These are phyloP conservation scores for Choristoneura rosaceana DNA, from an alignment of 2,888 invertebrate species.

Conservation along the genomic window DNA sequence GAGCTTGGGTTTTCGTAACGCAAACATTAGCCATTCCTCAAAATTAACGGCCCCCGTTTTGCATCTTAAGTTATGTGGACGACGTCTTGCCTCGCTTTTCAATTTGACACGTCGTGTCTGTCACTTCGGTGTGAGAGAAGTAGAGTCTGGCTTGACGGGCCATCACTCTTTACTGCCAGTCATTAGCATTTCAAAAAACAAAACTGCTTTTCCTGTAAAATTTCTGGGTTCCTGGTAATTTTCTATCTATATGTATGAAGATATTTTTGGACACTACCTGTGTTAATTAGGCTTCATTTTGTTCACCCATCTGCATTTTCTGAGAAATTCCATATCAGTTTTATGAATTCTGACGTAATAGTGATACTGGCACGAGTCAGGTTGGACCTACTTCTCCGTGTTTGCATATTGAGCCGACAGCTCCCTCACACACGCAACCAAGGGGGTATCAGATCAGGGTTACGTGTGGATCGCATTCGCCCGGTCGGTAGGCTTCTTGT, in stretches of 20 bases:
- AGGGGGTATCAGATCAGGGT: neutral
- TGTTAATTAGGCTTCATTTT: too few relatives aligned
- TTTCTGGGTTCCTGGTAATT: too few relatives aligned
- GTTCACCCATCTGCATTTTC: too few relatives aligned
- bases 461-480: neutral
- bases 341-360: neutral
- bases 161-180: neutral
- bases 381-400: neutral
- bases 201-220: too few relatives aligned
- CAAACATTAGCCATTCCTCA: neutral
- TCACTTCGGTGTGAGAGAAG: neutral
- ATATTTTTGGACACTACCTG: too few relatives aligned
- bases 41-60: neutral
- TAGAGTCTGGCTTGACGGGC: neutral
- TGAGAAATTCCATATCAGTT: too few relatives aligned
- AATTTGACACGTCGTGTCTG: neutral
- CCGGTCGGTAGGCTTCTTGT: neutral
- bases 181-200: neutral
- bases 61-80: neutral
- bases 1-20: slow-evolving; percentile 9
- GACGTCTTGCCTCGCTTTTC: neutral
- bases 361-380: neutral
- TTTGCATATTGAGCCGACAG: neutral
- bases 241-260: too few relatives aligned
- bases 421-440: neutral